phyloP scores from a whole-genome alignment of 2,888 invertebrate species.

The Campoplex nolae region DNA sequence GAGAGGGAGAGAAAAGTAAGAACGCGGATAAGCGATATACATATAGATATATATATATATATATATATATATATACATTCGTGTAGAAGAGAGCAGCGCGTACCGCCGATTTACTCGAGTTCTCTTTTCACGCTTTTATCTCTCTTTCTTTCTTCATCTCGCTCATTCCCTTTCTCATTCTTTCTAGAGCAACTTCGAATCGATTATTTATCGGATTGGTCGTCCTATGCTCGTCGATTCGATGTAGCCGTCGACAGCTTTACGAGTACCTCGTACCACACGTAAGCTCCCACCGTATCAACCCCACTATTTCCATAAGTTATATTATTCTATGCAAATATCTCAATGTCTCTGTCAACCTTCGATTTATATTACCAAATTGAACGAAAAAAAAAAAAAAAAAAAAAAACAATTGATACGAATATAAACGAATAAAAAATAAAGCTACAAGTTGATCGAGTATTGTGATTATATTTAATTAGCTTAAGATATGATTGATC shows the following conservation, averaged over 20 bases:
- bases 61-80: not conserved
- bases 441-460: not conserved
- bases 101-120: constrained; percentile 39
- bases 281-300: constrained; percentile 33
- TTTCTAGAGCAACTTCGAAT: constrained; percentile 46
- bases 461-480: not conserved
- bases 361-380: not conserved
- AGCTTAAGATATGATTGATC: not conserved
- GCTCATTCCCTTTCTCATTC: constrained; percentile 19
- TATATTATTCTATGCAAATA: constrained; percentile 13
- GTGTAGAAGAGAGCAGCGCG: constrained; percentile 37
- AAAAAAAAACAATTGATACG: not conserved
- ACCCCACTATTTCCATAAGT: constrained; percentile 41
- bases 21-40: not conserved
- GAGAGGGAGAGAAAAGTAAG: not conserved
- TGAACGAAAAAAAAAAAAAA: not conserved
- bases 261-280: constrained; percentile 43
- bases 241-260: constrained; percentile 62
- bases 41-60: no score
- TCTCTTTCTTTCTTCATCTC: constrained; percentile 4
- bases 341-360: constrained; percentile 23
- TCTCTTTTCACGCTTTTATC: constrained; percentile 49
- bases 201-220: constrained; percentile 65
- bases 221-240: constrained; percentile 58
- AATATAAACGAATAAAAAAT: not conserved